These are phyloP conservation scores for Adelphocoris suturalis DNA, from an alignment of 2,888 invertebrate species.

Conservation along the genomic window DNA sequence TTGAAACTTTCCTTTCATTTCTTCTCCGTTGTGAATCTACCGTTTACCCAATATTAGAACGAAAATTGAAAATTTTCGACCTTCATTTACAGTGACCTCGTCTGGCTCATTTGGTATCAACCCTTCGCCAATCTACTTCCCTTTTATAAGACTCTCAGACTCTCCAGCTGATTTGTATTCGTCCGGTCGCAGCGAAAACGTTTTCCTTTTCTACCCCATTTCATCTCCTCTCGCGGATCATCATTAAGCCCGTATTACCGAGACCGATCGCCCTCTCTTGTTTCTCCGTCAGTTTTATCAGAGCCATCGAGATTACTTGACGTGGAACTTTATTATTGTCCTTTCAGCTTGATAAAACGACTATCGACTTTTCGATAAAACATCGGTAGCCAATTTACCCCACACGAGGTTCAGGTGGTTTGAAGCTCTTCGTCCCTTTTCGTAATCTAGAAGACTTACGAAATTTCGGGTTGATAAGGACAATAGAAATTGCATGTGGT, in stretches of 20 bases:
- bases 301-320: slow-evolving; percentile 10
- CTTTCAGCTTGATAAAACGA: background rate
- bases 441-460: too few species aligned
- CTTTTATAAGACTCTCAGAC: background rate
- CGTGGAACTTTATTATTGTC: background rate
- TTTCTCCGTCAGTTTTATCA: background rate
- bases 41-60: too few species aligned
- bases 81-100: too few species aligned
- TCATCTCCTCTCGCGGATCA: background rate
- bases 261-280: background rate
- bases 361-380: slow-evolving; percentile 16
- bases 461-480: too few species aligned
- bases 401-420: background rate
- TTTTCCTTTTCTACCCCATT: background rate
- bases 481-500: too few species aligned
- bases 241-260: background rate
- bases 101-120: too few species aligned
- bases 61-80: too few species aligned
- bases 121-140: background rate
- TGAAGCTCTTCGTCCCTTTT: background rate
- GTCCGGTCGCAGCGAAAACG: background rate
- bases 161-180: background rate
- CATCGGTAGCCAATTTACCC: background rate
- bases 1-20: too few species aligned
- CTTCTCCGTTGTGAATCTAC: too few species aligned